Evolutionary conservation across 53 echinoderm and acorn worm genomes (phyloP).

Genomic region (Patiria pectinifera): DNA sequence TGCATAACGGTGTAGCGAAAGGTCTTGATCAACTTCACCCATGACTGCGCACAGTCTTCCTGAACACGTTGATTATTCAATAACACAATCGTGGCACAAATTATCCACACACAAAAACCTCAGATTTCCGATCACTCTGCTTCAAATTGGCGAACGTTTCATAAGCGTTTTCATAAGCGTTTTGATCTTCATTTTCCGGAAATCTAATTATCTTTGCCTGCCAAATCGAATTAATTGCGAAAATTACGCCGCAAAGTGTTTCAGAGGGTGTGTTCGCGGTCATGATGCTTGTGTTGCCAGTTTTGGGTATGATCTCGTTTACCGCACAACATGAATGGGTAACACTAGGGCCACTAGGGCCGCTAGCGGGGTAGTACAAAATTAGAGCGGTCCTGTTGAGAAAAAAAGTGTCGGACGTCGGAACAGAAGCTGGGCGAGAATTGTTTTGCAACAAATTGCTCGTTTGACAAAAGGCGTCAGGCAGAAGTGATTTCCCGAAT

Average conservation of each 20-base stretch:
- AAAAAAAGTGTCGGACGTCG: neutral
- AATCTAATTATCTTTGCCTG: neutral
- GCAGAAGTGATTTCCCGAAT: constrained; percentile 1
- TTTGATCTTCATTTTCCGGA: neutral
- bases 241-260: neutral
- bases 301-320: neutral
- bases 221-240: neutral
- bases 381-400: neutral
- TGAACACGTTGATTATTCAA: neutral
- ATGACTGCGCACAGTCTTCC: neutral
- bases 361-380: neutral
- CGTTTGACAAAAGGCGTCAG: neutral
- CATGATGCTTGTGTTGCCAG: too few relatives aligned
- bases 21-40: constrained; percentile 27
- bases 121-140: neutral
- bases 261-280: too few relatives aligned
- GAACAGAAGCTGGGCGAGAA: neutral
- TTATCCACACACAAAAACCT: neutral
- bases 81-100: neutral
- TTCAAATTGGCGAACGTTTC: neutral
- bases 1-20: neutral
- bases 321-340: neutral
- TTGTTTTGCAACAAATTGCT: neutral
- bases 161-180: neutral
- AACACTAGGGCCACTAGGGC: neutral